Conservation (phyloP, 1,140 invertebrate genomes). For the Tribolium madens region DNA sequence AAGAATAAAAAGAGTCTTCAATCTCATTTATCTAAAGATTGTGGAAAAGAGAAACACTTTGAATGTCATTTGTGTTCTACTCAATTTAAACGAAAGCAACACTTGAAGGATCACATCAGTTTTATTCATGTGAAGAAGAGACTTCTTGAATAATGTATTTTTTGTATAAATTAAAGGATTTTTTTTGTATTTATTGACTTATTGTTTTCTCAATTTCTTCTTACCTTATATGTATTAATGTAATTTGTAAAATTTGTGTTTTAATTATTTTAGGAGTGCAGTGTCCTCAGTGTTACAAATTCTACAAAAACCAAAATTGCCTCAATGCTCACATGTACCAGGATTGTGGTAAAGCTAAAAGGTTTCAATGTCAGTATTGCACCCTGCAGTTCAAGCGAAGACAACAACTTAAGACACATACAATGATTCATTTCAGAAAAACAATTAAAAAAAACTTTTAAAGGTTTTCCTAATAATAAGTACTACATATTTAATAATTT, state of each 20-base stretch:
- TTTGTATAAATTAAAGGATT: background rate
- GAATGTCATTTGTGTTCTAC: slow-evolving; percentile 45
- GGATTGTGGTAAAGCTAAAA: slow-evolving; percentile 46
- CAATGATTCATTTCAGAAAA: slow-evolving; percentile 15
- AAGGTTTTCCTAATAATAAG: no score
- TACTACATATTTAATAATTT: no score
- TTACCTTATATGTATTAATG: background rate
- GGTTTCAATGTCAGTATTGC: slow-evolving; percentile 45
- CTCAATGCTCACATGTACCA: slow-evolving; percentile 47
- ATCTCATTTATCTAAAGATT: slow-evolving; percentile 47
- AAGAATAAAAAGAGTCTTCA: slow-evolving; percentile 43
- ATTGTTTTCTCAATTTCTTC: background rate
- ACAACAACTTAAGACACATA: slow-evolving; percentile 28
- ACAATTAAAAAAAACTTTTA: background rate
- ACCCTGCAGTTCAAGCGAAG: slow-evolving; percentile 33
- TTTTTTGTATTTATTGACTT: background rate
- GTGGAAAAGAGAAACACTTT: slow-evolving; percentile 50
- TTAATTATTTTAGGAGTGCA: slow-evolving; percentile 31
- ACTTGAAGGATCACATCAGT: slow-evolving; percentile 44
- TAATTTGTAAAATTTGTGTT: background rate
- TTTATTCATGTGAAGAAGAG: background rate
- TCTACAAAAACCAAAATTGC: slow-evolving; percentile 51
- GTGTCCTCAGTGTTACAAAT: slow-evolving; percentile 49
- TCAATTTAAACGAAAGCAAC: slow-evolving; percentile 49
- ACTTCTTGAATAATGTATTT: background rate